phyloP scores from a whole-genome alignment of 2,888 invertebrate genomes.

The Drosophila helvetica region DNA sequence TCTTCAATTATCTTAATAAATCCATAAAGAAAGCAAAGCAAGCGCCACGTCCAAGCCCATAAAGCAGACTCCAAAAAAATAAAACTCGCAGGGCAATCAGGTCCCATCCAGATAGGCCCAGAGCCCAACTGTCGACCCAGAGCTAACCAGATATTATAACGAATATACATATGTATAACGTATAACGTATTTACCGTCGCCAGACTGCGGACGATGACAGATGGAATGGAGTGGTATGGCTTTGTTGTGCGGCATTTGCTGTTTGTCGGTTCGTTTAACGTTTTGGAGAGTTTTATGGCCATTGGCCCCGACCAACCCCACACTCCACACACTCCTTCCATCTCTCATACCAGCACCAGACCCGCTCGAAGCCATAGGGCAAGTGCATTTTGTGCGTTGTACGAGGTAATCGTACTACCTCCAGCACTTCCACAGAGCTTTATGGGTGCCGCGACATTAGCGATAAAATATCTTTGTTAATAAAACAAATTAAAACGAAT shows the following conservation, averaged over 20 bases:
- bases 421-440: conserved; percentile 44
- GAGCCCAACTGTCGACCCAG: conserved; percentile 5
- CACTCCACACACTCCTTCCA: not conserved
- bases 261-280: conserved; percentile 64
- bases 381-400: conserved; percentile 70
- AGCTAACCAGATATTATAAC: conserved; percentile 26
- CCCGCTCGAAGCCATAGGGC: conserved; percentile 17
- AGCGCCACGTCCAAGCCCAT: conserved; percentile 55
- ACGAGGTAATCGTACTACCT: conserved; percentile 17
- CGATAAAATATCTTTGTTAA: conserved; percentile 75
- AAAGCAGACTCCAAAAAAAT: conserved; percentile 57
- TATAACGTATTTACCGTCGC: conserved; percentile 28
- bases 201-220: conserved; percentile 32
- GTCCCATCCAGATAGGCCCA: conserved; percentile 31
- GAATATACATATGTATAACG: conserved; percentile 20
- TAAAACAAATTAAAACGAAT: conserved; percentile 64
- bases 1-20: conserved; percentile 73
- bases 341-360: not conserved
- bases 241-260: conserved; percentile 56
- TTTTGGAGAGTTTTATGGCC: conserved; percentile 69
- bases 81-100: conserved; percentile 61
- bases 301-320: conserved; percentile 47
- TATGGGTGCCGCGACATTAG: conserved; percentile 67
- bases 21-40: conserved; percentile 67
- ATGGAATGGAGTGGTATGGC: conserved; percentile 35